Evolutionary conservation across 2,113 vertebrate genomes (phyloP), one percentile per base, ranked within the genome.

Genomic region (Ramphastos sulfuratus): DNA sequence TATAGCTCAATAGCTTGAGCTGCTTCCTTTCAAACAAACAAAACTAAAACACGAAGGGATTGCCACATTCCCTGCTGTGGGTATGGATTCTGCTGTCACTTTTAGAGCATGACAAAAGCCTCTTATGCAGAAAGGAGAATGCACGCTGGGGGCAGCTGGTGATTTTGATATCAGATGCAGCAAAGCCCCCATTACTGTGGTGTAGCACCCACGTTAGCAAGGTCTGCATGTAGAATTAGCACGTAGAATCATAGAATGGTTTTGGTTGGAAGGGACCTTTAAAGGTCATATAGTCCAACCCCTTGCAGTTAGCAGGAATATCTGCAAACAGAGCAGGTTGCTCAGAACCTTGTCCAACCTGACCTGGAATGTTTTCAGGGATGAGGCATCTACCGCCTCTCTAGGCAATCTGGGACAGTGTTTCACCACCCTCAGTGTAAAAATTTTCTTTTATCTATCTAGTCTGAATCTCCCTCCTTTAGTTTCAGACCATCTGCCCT

Each of bases 21-120:
- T 83, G 58, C 80, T 96, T 96, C 82, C 90, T 91, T 91, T 95
- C 65, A 93, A 93, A 79, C 50, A 71, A 63, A 73, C 85, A 94
- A 82, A 93, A 37, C 73, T 91, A 28, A 81, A 92, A 37, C 69
- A 55, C 24, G 87, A 92, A 90, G 91, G 76, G 77, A 78, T 91
- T 60, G 14, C 76, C 59, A 21, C 73, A 76, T 92, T 93, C 85
- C 87, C 61, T 82, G 80, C 90, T 73, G 59, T 85, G 73, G 80
- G 70, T 83, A 81, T 0, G 1, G 87, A 82, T 87, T 74, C 69
- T 71, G 7, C 58, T 74, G 12, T 42, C 3, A 3, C 55, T 92
- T 90, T 75, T 73, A 50, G 79, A 72, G 59, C 82, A 74, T 11
- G 72, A 69, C 75, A 56, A 10, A 73, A 87, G 63, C 4, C 4